Conservation (phyloP, 2,888 invertebrate species). For the Pocota personata region DNA sequence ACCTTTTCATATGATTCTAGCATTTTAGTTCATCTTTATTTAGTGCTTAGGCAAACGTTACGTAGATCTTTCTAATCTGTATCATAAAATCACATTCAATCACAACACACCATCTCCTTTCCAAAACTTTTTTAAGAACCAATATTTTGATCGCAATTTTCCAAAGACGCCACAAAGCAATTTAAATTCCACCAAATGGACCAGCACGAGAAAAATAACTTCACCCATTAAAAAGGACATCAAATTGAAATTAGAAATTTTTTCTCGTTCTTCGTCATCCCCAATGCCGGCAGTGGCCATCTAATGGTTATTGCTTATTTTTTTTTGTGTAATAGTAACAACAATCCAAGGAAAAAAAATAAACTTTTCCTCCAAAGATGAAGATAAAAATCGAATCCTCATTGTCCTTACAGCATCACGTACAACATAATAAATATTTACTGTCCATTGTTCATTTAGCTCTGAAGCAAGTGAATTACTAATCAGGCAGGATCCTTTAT, state of each 20-base stretch:
- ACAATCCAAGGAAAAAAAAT: not conserved
- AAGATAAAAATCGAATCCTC: constrained; percentile 26
- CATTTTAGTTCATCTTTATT: too few relatives aligned
- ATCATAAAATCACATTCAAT: too few relatives aligned
- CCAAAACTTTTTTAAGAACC: not conserved
- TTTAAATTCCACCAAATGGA: constrained; percentile 18
- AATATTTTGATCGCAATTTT: not conserved
- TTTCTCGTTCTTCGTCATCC: not conserved
- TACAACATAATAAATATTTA: constrained; percentile 39
- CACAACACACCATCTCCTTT: too few relatives aligned
- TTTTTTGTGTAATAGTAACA: not conserved
- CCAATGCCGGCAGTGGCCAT: too few relatives aligned
- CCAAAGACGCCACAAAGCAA: constrained; percentile 20
- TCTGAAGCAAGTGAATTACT: constrained; percentile 25
- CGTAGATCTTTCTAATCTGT: too few relatives aligned
- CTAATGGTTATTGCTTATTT: constrained; percentile 11
- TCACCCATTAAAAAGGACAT: constrained; percentile 41
- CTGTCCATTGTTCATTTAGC: constrained; percentile 21
- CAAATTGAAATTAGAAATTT: constrained; percentile 46
- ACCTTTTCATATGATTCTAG: too few relatives aligned
- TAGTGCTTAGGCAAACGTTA: too few relatives aligned
- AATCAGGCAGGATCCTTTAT: constrained; percentile 11
- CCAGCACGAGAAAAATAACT: constrained; percentile 19
- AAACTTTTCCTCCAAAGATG: not conserved
- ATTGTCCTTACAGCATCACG: constrained; percentile 25